Conservation (phyloP, 2,888 invertebrate species). For the Schrankia costaestrigalis region DNA sequence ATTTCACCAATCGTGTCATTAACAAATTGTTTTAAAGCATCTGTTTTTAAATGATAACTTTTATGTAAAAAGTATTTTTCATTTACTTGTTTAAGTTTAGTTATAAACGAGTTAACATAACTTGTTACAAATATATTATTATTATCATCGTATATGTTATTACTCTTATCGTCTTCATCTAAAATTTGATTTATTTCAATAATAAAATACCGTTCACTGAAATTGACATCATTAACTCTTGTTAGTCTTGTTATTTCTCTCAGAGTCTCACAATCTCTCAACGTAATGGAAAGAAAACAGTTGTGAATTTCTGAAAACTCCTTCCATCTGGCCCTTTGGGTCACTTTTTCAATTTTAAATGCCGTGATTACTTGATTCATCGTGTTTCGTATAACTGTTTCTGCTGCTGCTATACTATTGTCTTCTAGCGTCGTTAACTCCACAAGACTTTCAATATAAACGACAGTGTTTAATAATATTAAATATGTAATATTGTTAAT, state of each 20-base stretch:
- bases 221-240: conserved; percentile 34
- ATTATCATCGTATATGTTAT: too few species aligned
- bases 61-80: too few species aligned
- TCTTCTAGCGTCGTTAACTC: conserved; percentile 31
- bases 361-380: conserved; percentile 44
- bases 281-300: conserved; percentile 44
- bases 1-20: too few species aligned
- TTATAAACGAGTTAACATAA: conserved; percentile 7
- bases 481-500: too few species aligned
- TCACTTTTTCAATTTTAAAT: conserved; percentile 36
- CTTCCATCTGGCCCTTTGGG: conserved; percentile 34
- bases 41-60: too few species aligned
- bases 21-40: too few species aligned
- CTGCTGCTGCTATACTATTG: conserved; percentile 36
- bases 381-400: conserved; percentile 37
- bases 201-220: conserved; percentile 42
- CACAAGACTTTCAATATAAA: too few species aligned
- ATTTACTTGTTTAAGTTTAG: neutral
- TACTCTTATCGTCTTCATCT: conserved; percentile 34
- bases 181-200: conserved; percentile 46
- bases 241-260: conserved; percentile 42
- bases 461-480: too few species aligned
- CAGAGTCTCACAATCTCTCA: conserved; percentile 41
- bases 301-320: conserved; percentile 48
- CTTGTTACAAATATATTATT: conserved; percentile 1